Percentiles rank a stretch among this genome's conserved stretches.
These are phyloP conservation scores for Pangasius larnaudii DNA, from an alignment of 2,797 vertebrate species.

Conservation along the genomic window DNA sequence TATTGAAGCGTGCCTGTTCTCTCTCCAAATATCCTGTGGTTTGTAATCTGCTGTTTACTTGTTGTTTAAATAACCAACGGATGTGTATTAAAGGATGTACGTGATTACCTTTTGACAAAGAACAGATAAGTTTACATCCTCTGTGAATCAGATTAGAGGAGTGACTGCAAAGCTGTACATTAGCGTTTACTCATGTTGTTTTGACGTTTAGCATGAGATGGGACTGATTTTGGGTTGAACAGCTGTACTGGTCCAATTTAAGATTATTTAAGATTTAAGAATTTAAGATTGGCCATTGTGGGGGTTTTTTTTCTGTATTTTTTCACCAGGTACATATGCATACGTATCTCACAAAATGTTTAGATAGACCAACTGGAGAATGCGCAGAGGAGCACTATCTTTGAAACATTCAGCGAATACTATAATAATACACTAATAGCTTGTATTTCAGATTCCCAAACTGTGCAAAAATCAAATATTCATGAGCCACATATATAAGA, in stretches of 20 bases:
- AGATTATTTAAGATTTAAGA: not conserved
- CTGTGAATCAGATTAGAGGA: not conserved
- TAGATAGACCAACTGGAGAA: not conserved
- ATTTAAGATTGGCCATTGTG: not conserved
- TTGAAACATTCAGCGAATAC: not conserved
- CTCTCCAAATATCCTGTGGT: conserved; percentile 8
- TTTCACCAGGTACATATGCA: not conserved
- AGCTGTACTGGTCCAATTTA: no score
- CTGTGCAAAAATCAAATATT: not conserved
- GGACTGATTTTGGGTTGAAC: not conserved
- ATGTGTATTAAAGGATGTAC: conserved; percentile 11
- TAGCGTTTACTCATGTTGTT: not conserved
- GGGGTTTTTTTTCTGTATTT: not conserved
- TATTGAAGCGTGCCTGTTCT: conserved; percentile 32
- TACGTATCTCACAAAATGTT: not conserved
- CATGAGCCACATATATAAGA: not conserved
- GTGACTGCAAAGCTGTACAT: not conserved
- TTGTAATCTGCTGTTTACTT: conserved; percentile 19
- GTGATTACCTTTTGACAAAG: not conserved
- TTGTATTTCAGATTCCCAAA: not conserved
- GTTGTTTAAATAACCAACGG: not conserved
- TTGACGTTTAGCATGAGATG: not conserved
- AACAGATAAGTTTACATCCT: conserved; percentile 10
- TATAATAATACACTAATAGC: not conserved
- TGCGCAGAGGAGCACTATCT: not conserved